Evolutionary conservation across 35 echinoderm and acorn worm genomes (phyloP).

Genomic region (Strongylocentrotus purpuratus): DNA sequence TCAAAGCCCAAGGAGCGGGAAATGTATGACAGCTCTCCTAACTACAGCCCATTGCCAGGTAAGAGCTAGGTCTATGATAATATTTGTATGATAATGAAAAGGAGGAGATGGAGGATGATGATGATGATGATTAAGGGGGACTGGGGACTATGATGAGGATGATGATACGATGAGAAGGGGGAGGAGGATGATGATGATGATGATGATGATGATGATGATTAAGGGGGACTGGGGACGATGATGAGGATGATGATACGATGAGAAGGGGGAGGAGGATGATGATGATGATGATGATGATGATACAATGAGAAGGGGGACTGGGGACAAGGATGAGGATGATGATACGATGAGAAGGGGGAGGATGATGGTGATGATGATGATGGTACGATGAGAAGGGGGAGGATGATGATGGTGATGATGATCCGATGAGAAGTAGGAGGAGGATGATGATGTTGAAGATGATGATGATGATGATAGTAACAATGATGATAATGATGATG

Average conservation of each 20-base stretch:
- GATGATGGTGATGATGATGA: neutral
- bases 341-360: too few species aligned
- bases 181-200: neutral
- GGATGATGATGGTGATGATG: neutral
- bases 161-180: neutral
- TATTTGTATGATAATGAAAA: neutral
- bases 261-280: neutral
- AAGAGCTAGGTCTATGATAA: neutral
- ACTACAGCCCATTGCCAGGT: neutral
- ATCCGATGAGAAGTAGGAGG: neutral
- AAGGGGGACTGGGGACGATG: neutral
- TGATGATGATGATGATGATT: neutral
- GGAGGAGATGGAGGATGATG: neutral
- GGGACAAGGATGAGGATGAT: neutral
- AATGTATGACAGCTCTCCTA: slow-evolving; percentile 21
- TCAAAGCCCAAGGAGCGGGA: neutral
- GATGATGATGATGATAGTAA: neutral
- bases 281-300: too few species aligned
- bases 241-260: neutral
- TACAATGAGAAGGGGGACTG: too few species aligned
- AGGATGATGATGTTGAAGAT: neutral
- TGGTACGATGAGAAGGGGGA: too few species aligned
- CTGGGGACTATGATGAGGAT: neutral
- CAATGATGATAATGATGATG: neutral
- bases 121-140: neutral